These are phyloP conservation scores for Hirundo rustica DNA, from an alignment of 2,797 vertebrate genomes.

Conservation along the genomic window DNA sequence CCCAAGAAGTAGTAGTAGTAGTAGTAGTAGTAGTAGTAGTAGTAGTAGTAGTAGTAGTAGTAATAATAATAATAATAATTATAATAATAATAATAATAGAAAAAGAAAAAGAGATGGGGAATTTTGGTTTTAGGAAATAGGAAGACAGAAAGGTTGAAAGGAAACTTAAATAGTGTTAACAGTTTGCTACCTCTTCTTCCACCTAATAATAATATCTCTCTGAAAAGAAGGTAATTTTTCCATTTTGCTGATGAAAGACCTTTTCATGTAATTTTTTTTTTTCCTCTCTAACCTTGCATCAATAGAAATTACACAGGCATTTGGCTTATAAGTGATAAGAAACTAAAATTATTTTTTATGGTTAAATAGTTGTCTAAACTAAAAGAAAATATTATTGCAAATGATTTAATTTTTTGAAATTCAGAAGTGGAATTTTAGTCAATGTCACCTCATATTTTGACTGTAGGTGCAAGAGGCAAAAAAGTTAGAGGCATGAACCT, in stretches of 20 bases:
- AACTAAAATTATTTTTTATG: neutral
- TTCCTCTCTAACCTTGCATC: neutral
- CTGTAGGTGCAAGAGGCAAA: neutral
- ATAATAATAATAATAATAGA: neutral
- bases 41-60: too few species aligned
- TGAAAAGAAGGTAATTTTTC: neutral
- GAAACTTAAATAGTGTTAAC: neutral
- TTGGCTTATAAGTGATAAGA: neutral
- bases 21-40: too few species aligned
- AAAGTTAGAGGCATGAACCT: neutral
- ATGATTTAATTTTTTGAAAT: neutral
- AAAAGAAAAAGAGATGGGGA: accelerated
- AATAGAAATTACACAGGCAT: neutral
- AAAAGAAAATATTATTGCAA: neutral
- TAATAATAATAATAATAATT: too few species aligned
- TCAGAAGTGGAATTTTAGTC: neutral
- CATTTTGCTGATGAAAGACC: neutral
- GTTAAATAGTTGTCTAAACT: neutral
- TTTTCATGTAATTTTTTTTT: neutral
- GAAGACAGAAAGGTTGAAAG: neutral
- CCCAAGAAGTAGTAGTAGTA: too few species aligned
- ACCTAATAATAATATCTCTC: neutral
- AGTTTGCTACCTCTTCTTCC: neutral
- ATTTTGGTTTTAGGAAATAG: neutral
- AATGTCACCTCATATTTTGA: neutral